These are phyloP conservation scores for Eilema depressum DNA, from an alignment of 2,888 invertebrate species.

Conservation along the genomic window DNA sequence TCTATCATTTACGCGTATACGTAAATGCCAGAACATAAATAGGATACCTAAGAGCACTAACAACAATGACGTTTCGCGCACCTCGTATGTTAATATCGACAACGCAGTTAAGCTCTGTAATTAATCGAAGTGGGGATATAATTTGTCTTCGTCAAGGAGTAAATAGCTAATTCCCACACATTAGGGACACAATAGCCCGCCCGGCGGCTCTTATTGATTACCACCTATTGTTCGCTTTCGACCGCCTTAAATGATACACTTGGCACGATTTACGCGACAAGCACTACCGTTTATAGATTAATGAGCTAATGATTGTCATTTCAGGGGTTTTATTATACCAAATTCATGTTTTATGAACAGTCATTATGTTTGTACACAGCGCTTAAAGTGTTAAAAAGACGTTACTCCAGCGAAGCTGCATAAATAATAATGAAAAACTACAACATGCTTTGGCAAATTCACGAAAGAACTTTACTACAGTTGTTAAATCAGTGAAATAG, in stretches of 20 bases:
- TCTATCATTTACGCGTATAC: not conserved
- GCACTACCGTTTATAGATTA: constrained; percentile 69
- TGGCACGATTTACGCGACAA: constrained; percentile 74
- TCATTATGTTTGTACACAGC: constrained; percentile 19
- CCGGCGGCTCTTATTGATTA: constrained; percentile 83
- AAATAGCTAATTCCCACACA: constrained; percentile 86
- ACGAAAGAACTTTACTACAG: constrained; percentile 15
- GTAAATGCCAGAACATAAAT: not conserved
- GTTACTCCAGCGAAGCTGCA: constrained; percentile 11
- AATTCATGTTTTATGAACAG: constrained; percentile 42
- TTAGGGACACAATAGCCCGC: constrained; percentile 82
- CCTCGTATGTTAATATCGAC: constrained; percentile 71
- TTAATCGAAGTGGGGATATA: constrained; percentile 82
- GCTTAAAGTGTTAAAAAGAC: constrained; percentile 24
- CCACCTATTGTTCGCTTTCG: constrained; percentile 80
- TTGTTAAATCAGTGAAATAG: constrained; percentile 28
- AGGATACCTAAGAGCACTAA: constrained; percentile 23
- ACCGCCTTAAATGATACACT: constrained; percentile 81
- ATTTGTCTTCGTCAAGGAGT: constrained; percentile 85
- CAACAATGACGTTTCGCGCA: constrained; percentile 44
- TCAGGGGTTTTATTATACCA: constrained; percentile 42
- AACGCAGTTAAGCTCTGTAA: constrained; percentile 81
- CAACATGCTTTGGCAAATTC: not conserved
- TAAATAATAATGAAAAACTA: not conserved
- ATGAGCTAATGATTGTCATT: constrained; percentile 65